A percentile compares a stretch with the other conserved stretches of the same genome.
These are phyloP conservation scores for Monochamus saltuarius DNA, from an alignment of 1,140 invertebrate genomes.

Conservation along the genomic window DNA sequence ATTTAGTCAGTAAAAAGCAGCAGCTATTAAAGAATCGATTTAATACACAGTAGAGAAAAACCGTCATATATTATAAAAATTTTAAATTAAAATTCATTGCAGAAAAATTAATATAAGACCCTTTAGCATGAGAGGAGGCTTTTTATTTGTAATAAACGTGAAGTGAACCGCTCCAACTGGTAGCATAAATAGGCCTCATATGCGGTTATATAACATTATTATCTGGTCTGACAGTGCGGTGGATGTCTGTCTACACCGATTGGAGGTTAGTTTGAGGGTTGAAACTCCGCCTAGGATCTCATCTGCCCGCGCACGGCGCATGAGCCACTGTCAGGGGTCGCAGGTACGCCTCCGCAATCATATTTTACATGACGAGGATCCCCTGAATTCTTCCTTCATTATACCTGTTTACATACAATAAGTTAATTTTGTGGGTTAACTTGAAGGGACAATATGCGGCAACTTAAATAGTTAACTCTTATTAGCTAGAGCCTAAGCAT, in stretches of 20 bases:
- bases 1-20: no score
- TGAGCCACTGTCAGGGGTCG: conserved; percentile 3
- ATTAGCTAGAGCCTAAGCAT: no score
- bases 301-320: not conserved
- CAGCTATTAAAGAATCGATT: no score
- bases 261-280: not conserved
- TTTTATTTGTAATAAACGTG: no score
- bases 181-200: not conserved
- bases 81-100: no score
- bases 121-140: no score
- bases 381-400: not conserved
- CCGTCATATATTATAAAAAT: no score
- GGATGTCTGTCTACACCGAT: conserved; percentile 1
- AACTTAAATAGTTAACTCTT: no score
- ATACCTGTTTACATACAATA: conserved; percentile 1
- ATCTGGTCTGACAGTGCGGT: not conserved
- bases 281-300: conserved; percentile 6
- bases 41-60: no score
- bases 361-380: not conserved
- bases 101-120: no score
- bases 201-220: conserved; percentile 8
- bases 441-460: not conserved
- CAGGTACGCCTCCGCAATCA: conserved; percentile 9
- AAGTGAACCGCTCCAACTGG: not conserved
- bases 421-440: conserved; percentile 9